Evolutionary conservation across 2,113 vertebrate genomes (phyloP).

Genomic region (Alosa alosa): DNA sequence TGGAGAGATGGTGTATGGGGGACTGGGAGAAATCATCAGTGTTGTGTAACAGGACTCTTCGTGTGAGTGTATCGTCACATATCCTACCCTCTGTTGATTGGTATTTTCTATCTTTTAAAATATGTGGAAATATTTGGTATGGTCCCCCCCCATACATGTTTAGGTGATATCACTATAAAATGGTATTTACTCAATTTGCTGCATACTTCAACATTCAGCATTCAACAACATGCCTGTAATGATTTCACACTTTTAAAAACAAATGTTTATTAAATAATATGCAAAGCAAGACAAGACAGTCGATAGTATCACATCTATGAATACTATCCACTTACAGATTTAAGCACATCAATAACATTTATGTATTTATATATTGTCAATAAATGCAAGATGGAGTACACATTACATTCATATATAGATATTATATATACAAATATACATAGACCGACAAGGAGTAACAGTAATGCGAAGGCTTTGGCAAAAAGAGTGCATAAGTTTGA

Average conservation of each 20-base stretch:
- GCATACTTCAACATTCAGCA: neutral
- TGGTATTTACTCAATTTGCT: neutral
- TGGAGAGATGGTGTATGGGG: conserved; percentile 36
- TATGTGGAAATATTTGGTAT: neutral
- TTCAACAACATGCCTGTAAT: conserved; percentile 44
- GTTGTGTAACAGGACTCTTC: conserved; percentile 4
- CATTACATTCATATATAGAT: conserved; percentile 72
- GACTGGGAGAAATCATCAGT: conserved; percentile 8
- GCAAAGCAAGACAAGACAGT: conserved; percentile 64
- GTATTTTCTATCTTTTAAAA: neutral
- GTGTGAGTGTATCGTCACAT: neutral
- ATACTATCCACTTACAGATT: conserved; percentile 70
- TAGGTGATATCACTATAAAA: neutral
- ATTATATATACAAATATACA: conserved; percentile 73
- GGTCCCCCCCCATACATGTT: neutral
- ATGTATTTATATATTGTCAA: conserved; percentile 62
- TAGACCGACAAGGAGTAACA: conserved; percentile 51
- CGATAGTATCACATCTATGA: conserved; percentile 77
- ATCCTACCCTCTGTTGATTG: neutral
- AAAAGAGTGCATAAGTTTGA: conserved; percentile 65
- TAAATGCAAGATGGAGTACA: conserved; percentile 74
- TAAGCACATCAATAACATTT: conserved; percentile 64
- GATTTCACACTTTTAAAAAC: conserved; percentile 57
- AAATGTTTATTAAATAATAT: conserved; percentile 72
- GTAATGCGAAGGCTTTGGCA: conserved; percentile 73